These are phyloP conservation scores for Holothuria glaberrima DNA, from an alignment of 35 echinoderm and acorn worm species.

Conservation along the genomic window DNA sequence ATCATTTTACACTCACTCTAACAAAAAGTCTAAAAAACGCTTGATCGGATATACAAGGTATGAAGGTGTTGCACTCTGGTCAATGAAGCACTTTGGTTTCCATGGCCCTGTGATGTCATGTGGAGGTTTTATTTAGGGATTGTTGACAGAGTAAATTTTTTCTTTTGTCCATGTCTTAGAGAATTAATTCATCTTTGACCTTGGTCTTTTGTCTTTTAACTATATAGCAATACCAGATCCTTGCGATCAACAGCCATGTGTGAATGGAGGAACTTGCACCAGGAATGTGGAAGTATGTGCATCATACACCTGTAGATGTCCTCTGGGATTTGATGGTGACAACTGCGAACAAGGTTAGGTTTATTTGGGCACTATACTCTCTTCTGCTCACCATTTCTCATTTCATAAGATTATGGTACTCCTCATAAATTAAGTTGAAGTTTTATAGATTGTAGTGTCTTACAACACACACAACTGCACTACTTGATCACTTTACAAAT, in stretches of 20 bases:
- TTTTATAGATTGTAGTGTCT: too few relatives aligned
- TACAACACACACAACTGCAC: too few relatives aligned
- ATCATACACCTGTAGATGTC: constrained; percentile 40
- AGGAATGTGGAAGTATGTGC: constrained; percentile 28
- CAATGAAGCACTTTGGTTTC: too few relatives aligned
- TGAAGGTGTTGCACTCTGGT: too few relatives aligned
- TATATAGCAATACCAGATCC: constrained; percentile 44
- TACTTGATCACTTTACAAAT: too few relatives aligned
- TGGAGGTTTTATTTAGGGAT: not conserved
- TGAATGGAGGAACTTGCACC: constrained; percentile 51
- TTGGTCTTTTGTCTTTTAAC: not conserved
- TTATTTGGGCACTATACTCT: too few relatives aligned
- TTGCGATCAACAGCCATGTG: constrained; percentile 29
- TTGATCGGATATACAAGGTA: too few relatives aligned
- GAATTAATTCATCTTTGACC: not conserved
- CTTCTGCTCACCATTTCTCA: too few relatives aligned
- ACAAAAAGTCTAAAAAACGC: too few relatives aligned
- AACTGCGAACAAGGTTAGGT: constrained; percentile 57
- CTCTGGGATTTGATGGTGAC: constrained; percentile 42
- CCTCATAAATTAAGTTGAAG: too few relatives aligned
- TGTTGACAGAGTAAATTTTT: not conserved
- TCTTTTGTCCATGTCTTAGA: not conserved
- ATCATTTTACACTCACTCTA: too few relatives aligned
- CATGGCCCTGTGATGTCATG: not conserved
- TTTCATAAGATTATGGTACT: too few relatives aligned